Percentiles rank a stretch among this genome's conserved stretches.
phyloP scores from a whole-genome alignment of 2,113 vertebrate species.

The Speoplatyrhinus poulsoni region DNA sequence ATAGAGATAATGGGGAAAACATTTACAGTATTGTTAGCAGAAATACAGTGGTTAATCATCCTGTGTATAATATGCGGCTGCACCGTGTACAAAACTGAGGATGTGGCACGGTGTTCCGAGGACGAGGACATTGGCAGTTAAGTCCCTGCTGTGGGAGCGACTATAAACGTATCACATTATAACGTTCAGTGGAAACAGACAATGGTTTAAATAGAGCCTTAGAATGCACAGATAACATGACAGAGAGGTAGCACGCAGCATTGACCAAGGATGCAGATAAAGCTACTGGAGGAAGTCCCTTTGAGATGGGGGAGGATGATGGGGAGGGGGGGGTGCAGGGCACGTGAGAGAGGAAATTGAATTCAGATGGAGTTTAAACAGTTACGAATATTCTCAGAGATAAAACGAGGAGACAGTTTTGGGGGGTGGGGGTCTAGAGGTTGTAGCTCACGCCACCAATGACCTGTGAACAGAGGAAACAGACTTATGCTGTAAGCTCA shows the following conservation, averaged over 20 bases:
- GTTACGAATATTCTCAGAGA: constrained; percentile 29
- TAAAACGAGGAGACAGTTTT: constrained; percentile 34
- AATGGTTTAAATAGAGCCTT: constrained; percentile 17
- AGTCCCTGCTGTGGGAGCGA: too few relatives aligned
- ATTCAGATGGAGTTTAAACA: constrained; percentile 51
- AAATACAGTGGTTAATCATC: too few relatives aligned
- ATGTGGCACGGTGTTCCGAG: too few relatives aligned
- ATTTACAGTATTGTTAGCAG: too few relatives aligned
- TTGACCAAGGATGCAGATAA: constrained; percentile 3
- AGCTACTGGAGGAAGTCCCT: constrained; percentile 24
- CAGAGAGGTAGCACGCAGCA: background rate
- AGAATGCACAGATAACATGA: constrained; percentile 2
- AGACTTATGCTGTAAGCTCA: constrained; percentile 31
- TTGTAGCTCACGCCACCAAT: constrained; percentile 23
- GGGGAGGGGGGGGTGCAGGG: background rate
- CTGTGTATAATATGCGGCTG: too few relatives aligned
- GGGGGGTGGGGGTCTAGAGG: background rate
- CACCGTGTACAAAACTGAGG: too few relatives aligned
- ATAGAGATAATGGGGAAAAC: too few relatives aligned
- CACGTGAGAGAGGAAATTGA: constrained; percentile 39
- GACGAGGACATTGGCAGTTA: too few relatives aligned
- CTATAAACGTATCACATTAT: too few relatives aligned
- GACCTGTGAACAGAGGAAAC: constrained; percentile 44
- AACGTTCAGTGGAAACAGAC: background rate
- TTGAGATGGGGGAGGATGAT: constrained; percentile 5